Percentiles rank a stretch among this genome's conserved stretches.
Conservation (phyloP, 2,888 invertebrate genomes). For the Drosophila vallismaia region DNA sequence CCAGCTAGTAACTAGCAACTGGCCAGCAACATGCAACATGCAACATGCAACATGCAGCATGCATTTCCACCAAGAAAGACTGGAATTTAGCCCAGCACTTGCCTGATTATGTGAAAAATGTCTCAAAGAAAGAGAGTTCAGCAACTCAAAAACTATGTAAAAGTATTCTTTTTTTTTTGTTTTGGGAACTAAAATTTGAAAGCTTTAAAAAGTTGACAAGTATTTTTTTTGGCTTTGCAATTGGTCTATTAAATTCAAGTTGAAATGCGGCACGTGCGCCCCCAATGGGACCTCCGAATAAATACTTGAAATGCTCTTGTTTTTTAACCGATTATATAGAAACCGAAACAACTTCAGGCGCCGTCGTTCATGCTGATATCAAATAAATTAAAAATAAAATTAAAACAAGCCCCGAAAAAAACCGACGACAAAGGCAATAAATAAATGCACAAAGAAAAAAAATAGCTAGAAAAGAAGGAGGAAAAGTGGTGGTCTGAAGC, state of each 20-base stretch:
- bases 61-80: slow-evolving; percentile 23
- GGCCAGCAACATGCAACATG: slow-evolving; percentile 16
- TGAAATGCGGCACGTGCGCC: slow-evolving; percentile 60
- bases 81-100: slow-evolving; percentile 76
- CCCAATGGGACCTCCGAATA: slow-evolving; percentile 45
- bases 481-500: slow-evolving; percentile 10
- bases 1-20: slow-evolving; percentile 18
- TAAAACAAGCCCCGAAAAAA: slow-evolving; percentile 7
- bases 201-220: not conserved
- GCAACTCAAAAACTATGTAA: too few relatives aligned
- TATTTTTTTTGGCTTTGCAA: slow-evolving; percentile 8
- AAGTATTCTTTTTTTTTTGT: too few relatives aligned
- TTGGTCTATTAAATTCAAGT: slow-evolving; percentile 37
- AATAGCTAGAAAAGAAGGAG: too few relatives aligned
- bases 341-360: slow-evolving; percentile 30
- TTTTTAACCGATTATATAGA: slow-evolving; percentile 10
- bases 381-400: slow-evolving; percentile 59
- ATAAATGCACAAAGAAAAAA: slow-evolving; percentile 60
- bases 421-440: slow-evolving; percentile 48
- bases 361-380: slow-evolving; percentile 51
- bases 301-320: slow-evolving; percentile 32
- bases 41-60: slow-evolving; percentile 48
- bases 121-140: slow-evolving; percentile 61
- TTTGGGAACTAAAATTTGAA: slow-evolving; percentile 4
- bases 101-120: slow-evolving; percentile 81